Conservation (phyloP, 2,797 vertebrate species). For the Peromyscus aztecus region DNA sequence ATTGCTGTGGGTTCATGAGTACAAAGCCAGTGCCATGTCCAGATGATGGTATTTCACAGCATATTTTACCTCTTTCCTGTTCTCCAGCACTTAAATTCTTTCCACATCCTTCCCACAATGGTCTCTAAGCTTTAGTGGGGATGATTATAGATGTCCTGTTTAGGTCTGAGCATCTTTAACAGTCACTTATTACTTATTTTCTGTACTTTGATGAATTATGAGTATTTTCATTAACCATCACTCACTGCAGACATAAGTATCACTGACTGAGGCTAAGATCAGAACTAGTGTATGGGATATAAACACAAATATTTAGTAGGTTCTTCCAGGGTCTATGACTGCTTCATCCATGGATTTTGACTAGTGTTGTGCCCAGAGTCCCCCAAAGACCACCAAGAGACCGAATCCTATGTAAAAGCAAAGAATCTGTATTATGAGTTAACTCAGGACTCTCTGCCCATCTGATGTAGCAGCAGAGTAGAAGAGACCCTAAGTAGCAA, state of each 20-base stretch:
- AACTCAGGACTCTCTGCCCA: too few species aligned
- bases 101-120: neutral
- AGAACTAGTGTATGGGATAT: neutral
- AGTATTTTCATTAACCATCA: neutral
- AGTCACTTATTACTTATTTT: neutral
- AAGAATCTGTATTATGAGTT: too few species aligned
- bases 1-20: neutral
- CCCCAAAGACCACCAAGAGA: too few species aligned
- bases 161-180: neutral
- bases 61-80: neutral
- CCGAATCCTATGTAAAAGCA: too few species aligned
- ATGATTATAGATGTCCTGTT: neutral
- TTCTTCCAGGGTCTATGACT: neutral
- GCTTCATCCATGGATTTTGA: neutral
- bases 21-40: neutral
- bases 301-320: neutral
- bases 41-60: neutral
- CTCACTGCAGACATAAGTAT: neutral
- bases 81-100: neutral
- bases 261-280: neutral
- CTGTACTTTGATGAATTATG: neutral
- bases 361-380: neutral
- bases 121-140: neutral
- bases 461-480: too few species aligned
- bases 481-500: too few species aligned